A percentile compares a stretch with the other conserved stretches of the same genome.
phyloP scores from a whole-genome alignment of 2,113 vertebrate species.

The Trogon melanurus region DNA sequence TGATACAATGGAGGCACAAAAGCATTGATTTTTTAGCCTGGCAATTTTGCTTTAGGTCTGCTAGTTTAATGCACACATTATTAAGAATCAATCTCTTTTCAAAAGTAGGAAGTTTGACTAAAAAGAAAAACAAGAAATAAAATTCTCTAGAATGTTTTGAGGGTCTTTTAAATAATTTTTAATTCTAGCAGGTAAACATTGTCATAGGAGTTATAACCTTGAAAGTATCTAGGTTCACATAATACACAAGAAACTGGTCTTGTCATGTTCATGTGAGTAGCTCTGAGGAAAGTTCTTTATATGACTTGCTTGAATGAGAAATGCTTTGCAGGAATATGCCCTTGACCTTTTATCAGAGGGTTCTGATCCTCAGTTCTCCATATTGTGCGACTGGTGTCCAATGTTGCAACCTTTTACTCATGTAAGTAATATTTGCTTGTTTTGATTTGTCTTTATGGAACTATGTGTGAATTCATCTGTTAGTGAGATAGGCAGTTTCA shows the following conservation, averaged over 20 bases:
- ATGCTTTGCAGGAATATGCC: background rate
- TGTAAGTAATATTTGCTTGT: background rate
- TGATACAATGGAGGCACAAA: background rate
- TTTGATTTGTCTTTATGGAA: background rate
- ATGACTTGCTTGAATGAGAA: background rate
- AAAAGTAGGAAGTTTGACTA: background rate
- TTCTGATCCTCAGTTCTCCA: background rate
- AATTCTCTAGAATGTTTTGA: background rate
- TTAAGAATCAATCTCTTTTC: background rate
- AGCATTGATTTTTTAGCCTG: background rate
- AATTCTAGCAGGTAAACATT: background rate
- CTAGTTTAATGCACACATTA: background rate
- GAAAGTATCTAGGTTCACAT: background rate
- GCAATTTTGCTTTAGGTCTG: background rate
- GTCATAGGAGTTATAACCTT: background rate
- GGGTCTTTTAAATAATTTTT: background rate
- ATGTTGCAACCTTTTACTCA: background rate
- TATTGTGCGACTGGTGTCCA: accelerated
- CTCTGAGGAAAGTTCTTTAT: background rate
- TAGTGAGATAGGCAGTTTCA: background rate
- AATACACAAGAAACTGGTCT: background rate
- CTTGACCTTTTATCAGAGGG: background rate
- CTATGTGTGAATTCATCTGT: background rate
- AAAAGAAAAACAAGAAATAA: background rate
- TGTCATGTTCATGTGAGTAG: background rate